Evolutionary conservation across 2,888 invertebrate genomes (phyloP), one percentile per base, ranked within the genome.

Genomic region (Odontocolon sp.): DNA sequence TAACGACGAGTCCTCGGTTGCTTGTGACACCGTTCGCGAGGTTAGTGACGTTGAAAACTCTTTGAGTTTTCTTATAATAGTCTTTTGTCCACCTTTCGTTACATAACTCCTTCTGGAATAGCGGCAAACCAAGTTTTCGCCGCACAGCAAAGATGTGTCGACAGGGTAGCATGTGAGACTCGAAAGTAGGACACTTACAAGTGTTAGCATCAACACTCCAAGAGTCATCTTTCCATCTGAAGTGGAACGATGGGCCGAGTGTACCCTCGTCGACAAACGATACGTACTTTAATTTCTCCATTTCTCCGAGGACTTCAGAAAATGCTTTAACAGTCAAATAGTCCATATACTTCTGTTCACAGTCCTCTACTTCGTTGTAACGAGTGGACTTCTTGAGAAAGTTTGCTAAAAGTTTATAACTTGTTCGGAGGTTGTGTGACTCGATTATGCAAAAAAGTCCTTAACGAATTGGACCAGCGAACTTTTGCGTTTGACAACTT

Each of bases 381-480:
- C 11, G 2, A n/a, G n/a, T 26, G 9, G 47, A 50, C 11, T 23
- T 50, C 23, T 50, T 50, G n/a, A 50, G 11, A 50, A 50, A 50
- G 11, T 50, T 50, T 9, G 23, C 6, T 50, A 50, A 50, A 26
- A 50, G 47, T n/a, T 50, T 50, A 11, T 50, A 26, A n/a, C 26
- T 50, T 6, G 47, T 50, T 5, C 26, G 23, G n/a, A 50, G n/a
- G 11, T 50, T 50, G 26, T 50, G 47, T 26, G 47, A 50, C 47
- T 50, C 47, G 47, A 23, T 2, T 50, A 50, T 8, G 47, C 47
- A 50, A 50, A 50, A 26, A 50, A 50, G 3, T 50, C 47, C 26
- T 50, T 50, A 11, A 50, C 11, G 47, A 50, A 23, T 50, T 50
- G 40, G 11, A 14, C 40, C 14, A 40, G 14, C 3, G 40, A 40